Base-by-base conservation (phyloP, 2,888 invertebrate species). In the Peribatodes rhomboidaria region DNA sequence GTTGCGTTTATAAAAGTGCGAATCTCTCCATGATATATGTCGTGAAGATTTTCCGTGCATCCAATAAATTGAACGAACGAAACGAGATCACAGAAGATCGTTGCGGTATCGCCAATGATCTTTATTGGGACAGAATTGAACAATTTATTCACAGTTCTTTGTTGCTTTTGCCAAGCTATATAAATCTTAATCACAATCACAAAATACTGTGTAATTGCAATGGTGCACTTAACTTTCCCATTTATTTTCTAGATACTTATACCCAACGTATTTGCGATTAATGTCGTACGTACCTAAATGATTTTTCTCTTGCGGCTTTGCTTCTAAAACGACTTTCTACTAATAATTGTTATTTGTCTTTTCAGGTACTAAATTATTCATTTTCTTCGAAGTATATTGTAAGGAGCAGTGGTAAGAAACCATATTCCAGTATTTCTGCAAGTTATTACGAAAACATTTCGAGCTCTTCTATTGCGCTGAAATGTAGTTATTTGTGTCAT, bases 81-180 rank as follows among this genome's bases (percentile, higher is more conserved):
- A 55, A 61, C 57, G 39, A 42, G 50, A 61, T 31, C 27, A 41
- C 41, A 37, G 47, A 55, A 64, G 44, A 55, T 56, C 50, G 47
- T 42, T 61, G 56, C 42, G 50, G 27, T 57, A 52, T 57, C 54
- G 44, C 47, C 44, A 47, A 58, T 66, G 66, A 66, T 58, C 58
- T 55, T 62, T 56, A 62, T 59, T 55, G 44, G 52, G 54, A 31
- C 20, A 44, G 39, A 62, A 66, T 56, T 61, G 44, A 49, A 61
- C 61, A 57, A 59, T 55, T 46, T 59, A 41, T 59, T 42, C 50
- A n/a, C 27, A 44, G 47, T 53, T 49, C 57, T 54, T 53, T 49
- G 61, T 54, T 57, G 47, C 22, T 57, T 53, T 53, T 61, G 65
- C 65, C 61, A 65, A 57, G 57, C 11, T 31, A 35, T 47, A 57